A percentile compares a stretch with the other conserved stretches of the same genome.
Conservation (phyloP, 2,113 vertebrate genomes). For the Petroica traversi region DNA sequence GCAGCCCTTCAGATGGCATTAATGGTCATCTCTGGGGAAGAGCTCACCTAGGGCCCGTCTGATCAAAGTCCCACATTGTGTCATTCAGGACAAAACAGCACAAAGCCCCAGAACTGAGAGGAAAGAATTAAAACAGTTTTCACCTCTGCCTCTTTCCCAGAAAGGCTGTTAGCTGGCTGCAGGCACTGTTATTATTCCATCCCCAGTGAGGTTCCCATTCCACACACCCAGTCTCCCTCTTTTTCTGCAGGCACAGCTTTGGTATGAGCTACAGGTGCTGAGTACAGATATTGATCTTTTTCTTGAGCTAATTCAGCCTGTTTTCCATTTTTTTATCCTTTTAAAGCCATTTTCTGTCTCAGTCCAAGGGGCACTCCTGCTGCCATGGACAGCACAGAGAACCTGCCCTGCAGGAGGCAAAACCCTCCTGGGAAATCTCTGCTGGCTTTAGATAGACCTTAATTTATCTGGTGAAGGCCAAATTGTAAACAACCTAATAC, state of each 20-base stretch:
- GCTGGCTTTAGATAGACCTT: neutral
- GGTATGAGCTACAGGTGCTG: neutral
- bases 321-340: neutral
- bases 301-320: neutral
- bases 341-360: neutral
- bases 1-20: constrained; percentile 1
- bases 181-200: neutral
- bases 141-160: neutral
- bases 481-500: constrained; percentile 6
- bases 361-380: neutral
- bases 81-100: neutral
- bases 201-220: neutral
- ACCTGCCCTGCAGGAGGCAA: neutral
- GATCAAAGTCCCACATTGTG: neutral
- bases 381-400: neutral
- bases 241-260: neutral
- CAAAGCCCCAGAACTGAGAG: neutral
- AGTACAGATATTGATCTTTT: neutral
- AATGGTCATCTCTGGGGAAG: neutral
- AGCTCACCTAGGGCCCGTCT: neutral
- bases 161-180: neutral
- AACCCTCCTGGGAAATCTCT: neutral
- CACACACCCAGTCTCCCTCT: neutral
- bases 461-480: constrained; percentile 29
- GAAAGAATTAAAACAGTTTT: neutral